phyloP scores from a whole-genome alignment of 2,888 invertebrate species.

The Xylota sylvarum region DNA sequence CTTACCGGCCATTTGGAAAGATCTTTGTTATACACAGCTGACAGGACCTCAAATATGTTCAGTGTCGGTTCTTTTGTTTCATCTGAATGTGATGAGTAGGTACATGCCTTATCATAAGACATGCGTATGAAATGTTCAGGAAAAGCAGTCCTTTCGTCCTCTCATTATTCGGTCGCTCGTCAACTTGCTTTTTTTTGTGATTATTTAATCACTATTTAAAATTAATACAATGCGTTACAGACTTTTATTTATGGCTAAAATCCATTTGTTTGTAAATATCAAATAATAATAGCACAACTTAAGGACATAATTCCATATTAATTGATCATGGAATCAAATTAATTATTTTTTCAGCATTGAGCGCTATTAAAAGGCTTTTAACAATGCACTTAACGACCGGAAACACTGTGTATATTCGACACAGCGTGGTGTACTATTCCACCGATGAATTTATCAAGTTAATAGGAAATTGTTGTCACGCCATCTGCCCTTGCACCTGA shows the following conservation, averaged over 20 bases:
- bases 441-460: too few species aligned
- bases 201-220: background rate
- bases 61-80: too few species aligned
- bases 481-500: background rate
- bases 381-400: background rate
- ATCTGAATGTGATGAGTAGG: too few species aligned
- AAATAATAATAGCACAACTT: background rate
- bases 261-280: background rate
- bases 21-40: too few species aligned
- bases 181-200: too few species aligned
- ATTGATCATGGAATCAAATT: conserved; percentile 5
- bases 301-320: background rate
- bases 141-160: too few species aligned
- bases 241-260: background rate
- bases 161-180: too few species aligned
- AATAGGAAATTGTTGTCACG: background rate
- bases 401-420: background rate
- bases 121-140: too few species aligned
- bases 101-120: too few species aligned
- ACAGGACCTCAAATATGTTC: too few species aligned
- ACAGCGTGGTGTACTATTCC: background rate
- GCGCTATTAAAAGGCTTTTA: conserved; percentile 1
- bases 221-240: background rate
- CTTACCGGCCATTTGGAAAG: too few species aligned
- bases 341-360: background rate